Evolutionary conservation across 2,113 vertebrate species (phyloP), one percentile per base, ranked within the genome.

Genomic region (Hyperoodon ampullatus): DNA sequence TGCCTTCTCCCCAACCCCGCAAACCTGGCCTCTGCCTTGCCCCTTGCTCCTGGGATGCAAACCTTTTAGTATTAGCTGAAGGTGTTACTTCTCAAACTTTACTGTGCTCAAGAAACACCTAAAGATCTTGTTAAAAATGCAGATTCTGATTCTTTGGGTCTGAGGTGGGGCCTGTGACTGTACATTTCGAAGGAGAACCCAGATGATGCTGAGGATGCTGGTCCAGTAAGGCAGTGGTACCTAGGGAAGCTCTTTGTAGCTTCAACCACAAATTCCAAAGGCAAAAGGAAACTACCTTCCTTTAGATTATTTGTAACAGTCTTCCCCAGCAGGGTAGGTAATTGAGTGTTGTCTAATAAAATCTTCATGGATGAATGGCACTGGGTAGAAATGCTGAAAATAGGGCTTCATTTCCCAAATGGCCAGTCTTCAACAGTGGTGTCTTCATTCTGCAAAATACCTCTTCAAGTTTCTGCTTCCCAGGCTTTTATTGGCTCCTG

Each of bases 371-470:
- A 30, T 77, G 53, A 96, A 88, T 77, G 88, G 30, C 26, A 61
- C 53, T 10, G 9, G 75, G 82, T 28, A 93, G 63, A 86, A 91
- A 77, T 72, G 85, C 78, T 74, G 71, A 88, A 93, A 84, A 72
- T 3, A 89, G 39, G 66, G 26, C 58, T 87, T 94, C 42, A 21
- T 47, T 84, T 30, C 65, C 35, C 24, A 28, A 19, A 77, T 19
- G 24, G 42, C 28, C 55, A 4, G 8, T 71, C 55, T 88, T 47
- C 28, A 35, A 39, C 58, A 35, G 1, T 44, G 12, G 21, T 35
- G n/a, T 83, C 63, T 80, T 72, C n/a, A 1, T 60, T 90, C 72
- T 61, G 44, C 21, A 53, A 23, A 95, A 39, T 24, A 53, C 30
- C 33, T 58, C 68, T 77, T 23, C 50, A 50, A 84, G n/a, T 44